Percentiles rank a stretch among this genome's conserved stretches.
phyloP scores from a whole-genome alignment of 2,113 vertebrate species.

The Apodemus speciosus region DNA sequence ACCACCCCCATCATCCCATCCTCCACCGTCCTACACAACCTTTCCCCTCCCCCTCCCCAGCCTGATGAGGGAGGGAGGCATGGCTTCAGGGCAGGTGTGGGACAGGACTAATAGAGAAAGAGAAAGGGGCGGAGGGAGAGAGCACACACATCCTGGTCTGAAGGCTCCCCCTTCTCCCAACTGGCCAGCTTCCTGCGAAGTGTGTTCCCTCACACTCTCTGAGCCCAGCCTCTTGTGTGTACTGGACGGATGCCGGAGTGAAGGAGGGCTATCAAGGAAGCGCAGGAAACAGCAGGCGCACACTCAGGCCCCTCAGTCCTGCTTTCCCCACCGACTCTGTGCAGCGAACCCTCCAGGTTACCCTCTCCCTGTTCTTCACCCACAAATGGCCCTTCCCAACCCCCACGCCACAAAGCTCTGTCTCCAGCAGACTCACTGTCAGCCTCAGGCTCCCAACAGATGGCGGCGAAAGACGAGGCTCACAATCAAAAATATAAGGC shows the following conservation, averaged over 20 bases:
- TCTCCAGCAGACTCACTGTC: background rate
- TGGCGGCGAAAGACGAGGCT: no score
- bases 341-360: background rate
- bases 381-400: background rate
- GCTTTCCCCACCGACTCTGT: background rate
- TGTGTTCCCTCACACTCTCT: no score
- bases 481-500: no score
- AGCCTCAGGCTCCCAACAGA: background rate
- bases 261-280: background rate
- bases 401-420: background rate
- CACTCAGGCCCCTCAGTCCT: background rate
- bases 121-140: background rate
- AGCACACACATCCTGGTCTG: background rate
- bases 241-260: background rate
- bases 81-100: background rate
- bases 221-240: background rate
- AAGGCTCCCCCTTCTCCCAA: background rate
- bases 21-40: background rate
- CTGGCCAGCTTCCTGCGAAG: background rate
- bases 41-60: background rate
- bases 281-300: background rate
- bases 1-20: rapidly evolving
- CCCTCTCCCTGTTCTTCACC: background rate
- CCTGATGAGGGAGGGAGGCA: background rate
- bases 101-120: background rate